phyloP scores from a whole-genome alignment of 2,888 invertebrate genomes.

The Trissonchulus latispiculum region DNA sequence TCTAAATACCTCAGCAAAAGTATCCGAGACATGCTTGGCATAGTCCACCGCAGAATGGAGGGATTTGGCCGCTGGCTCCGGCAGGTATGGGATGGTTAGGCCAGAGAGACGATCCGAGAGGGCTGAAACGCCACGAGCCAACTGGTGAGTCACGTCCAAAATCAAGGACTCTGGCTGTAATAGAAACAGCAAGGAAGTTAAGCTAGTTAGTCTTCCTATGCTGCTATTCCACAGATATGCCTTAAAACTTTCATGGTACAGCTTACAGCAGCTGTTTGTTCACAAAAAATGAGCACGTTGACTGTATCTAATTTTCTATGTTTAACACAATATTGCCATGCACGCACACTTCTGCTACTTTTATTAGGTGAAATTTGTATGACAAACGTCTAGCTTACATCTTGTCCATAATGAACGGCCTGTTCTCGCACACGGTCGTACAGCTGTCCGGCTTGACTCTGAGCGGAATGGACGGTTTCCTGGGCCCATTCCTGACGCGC shows the following conservation, averaged over 20 bases:
- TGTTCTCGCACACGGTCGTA: not conserved
- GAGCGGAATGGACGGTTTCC: not conserved
- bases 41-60: not conserved
- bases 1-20: not conserved
- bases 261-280: too few species aligned
- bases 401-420: not conserved
- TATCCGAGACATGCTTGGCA: not conserved
- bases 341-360: too few species aligned
- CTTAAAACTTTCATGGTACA: too few species aligned
- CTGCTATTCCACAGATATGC: too few species aligned
- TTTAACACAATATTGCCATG: too few species aligned
- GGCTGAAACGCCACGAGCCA: not conserved
- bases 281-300: too few species aligned
- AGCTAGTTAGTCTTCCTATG: too few species aligned
- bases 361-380: too few species aligned
- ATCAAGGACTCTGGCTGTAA: not conserved
- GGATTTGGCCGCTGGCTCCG: not conserved
- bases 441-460: not conserved
- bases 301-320: too few species aligned
- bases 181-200: too few species aligned
- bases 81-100: not conserved
- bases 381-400: too few species aligned
- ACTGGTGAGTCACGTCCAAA: not conserved
- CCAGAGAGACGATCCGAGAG: not conserved
- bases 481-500: not conserved